Conservation (phyloP, 2,797 vertebrate species). For the Octomys mimax region DNA sequence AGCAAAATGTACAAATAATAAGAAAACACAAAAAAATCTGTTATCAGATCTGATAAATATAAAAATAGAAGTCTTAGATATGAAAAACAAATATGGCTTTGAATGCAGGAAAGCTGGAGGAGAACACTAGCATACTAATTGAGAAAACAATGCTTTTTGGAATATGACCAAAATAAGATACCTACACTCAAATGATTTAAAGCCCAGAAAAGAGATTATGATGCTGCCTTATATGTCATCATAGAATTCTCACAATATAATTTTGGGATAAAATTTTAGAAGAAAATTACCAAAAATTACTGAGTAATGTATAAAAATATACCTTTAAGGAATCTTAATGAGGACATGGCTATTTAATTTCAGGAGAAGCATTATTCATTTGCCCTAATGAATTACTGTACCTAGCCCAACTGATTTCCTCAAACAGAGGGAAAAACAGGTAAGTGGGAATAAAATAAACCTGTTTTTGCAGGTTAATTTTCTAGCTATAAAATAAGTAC, state of each 20-base stretch:
- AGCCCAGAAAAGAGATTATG: neutral
- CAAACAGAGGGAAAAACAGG: conserved; percentile 15
- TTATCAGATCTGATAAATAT: conserved; percentile 60
- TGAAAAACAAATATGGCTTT: conserved; percentile 64
- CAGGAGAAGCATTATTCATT: conserved; percentile 58
- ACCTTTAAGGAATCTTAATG: conserved; percentile 45
- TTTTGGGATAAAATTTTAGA: conserved; percentile 37
- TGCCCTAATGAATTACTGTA: conserved; percentile 58
- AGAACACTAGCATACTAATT: conserved; percentile 65
- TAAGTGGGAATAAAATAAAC: conserved; percentile 8
- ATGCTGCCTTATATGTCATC: neutral
- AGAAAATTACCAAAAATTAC: conserved; percentile 52
- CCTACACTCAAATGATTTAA: conserved; percentile 8
- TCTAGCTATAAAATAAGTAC: conserved; percentile 5
- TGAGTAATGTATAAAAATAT: conserved; percentile 25
- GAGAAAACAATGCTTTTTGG: conserved; percentile 54
- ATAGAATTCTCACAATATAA: neutral
- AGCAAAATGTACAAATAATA: conserved; percentile 74
- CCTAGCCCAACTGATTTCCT: conserved; percentile 8
- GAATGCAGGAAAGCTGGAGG: conserved; percentile 38
- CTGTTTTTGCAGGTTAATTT: neutral
- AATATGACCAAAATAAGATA: conserved; percentile 62
- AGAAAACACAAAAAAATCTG: conserved; percentile 57
- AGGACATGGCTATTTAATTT: conserved; percentile 48
- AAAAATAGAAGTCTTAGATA: conserved; percentile 71